Conservation (phyloP, 2,113 vertebrate genomes). For the Cebus imitator region DNA sequence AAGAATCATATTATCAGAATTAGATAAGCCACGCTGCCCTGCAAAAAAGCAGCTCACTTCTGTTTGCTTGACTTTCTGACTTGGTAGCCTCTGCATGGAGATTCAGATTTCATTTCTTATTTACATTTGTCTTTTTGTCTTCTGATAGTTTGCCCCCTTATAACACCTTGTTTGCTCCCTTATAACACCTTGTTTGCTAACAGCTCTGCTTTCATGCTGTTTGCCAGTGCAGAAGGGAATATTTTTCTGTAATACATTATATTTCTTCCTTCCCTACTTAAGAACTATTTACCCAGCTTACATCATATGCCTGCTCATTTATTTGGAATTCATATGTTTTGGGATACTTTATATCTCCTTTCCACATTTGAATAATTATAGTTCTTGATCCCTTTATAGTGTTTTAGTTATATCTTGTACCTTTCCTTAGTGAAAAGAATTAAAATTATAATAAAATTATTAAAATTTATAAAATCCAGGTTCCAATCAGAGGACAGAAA, state of each 20-base stretch:
- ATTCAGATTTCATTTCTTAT: conserved; percentile 31
- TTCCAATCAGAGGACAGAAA: not conserved
- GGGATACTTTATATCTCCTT: not conserved
- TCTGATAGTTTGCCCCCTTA: not conserved
- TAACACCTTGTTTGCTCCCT: not conserved
- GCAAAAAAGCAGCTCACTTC: not conserved
- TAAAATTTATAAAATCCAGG: not conserved
- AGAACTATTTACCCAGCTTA: conserved; percentile 42
- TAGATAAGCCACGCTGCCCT: not conserved
- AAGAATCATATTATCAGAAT: conserved; percentile 20
- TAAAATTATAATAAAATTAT: not conserved
- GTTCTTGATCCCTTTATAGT: not conserved
- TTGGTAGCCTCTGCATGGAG: not conserved
- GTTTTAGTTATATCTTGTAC: not conserved
- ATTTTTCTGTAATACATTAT: conserved; percentile 8
- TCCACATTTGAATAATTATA: conserved; percentile 43
- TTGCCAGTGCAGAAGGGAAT: conserved; percentile 15
- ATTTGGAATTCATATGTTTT: conserved; percentile 25
- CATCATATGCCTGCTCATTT: not conserved
- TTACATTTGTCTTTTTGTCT: not conserved
- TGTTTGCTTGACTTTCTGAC: not conserved
- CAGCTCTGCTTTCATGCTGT: conserved; percentile 14
- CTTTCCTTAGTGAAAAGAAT: not conserved
- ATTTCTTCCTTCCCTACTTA: conserved; percentile 3
- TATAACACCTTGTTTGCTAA: not conserved